These are phyloP conservation scores for Brenthis daphne DNA, from an alignment of 2,888 invertebrate species.

Conservation along the genomic window DNA sequence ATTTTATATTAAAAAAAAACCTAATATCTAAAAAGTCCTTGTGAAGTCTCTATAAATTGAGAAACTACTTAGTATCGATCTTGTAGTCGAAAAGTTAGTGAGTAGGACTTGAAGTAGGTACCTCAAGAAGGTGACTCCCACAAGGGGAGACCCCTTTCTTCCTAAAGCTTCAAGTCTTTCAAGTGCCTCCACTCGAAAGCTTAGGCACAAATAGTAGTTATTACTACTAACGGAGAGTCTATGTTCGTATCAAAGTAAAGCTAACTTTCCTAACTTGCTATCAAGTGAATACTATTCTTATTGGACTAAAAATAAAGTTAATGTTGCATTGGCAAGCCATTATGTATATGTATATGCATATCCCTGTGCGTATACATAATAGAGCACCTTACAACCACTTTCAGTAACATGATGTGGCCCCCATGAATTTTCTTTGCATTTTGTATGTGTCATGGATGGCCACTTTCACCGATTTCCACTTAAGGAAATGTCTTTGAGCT, in stretches of 20 bases:
- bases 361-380: conserved; percentile 20
- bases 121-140: neutral
- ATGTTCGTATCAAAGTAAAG: conserved; percentile 10
- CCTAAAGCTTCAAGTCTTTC: conserved; percentile 1
- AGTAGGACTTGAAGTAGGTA: neutral
- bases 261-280: neutral
- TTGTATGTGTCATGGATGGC: conserved; percentile 39
- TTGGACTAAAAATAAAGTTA: conserved; percentile 12
- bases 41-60: neutral
- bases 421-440: conserved; percentile 40
- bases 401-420: conserved; percentile 28
- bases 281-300: conserved; percentile 11
- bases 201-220: conserved; percentile 17
- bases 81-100: neutral
- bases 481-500: conserved; percentile 27
- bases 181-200: conserved; percentile 14
- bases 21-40: no score
- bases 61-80: neutral
- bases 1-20: no score
- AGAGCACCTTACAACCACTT: conserved; percentile 31
- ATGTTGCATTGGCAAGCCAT: conserved; percentile 1
- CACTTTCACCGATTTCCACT: conserved; percentile 34
- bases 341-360: conserved; percentile 7
- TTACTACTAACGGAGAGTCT: conserved; percentile 19
- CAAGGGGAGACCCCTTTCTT: conserved; percentile 4